Percentiles rank a stretch among this genome's conserved stretches.
These are phyloP conservation scores for Brachionus sp. DNA, from an alignment of 1,140 invertebrate species.

Conservation along the genomic window DNA sequence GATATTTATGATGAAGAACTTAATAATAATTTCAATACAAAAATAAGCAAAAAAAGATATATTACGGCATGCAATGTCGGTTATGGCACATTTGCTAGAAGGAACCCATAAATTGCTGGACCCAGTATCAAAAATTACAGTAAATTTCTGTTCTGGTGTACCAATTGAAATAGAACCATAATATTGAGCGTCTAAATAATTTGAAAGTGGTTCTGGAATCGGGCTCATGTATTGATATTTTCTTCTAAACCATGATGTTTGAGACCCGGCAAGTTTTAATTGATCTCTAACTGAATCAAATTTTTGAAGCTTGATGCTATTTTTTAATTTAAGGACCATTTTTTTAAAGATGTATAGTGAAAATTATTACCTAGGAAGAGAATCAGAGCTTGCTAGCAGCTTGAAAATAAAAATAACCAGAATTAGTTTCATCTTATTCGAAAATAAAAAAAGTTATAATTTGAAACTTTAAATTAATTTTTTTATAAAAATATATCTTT, in stretches of 20 bases:
- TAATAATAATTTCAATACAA: constrained; percentile 57
- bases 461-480: not conserved
- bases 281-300: constrained; percentile 25
- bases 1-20: constrained; percentile 83
- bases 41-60: constrained; percentile 44
- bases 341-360: not conserved
- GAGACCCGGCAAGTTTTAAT: not conserved
- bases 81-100: constrained; percentile 78
- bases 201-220: not conserved
- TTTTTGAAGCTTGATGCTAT: constrained; percentile 33
- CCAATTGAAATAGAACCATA: constrained; percentile 90
- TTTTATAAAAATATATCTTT: no score
- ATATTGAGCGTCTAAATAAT: constrained; percentile 73
- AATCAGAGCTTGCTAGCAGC: not conserved
- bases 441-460: no score
- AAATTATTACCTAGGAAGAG: not conserved
- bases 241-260: constrained; percentile 2
- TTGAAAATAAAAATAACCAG: not conserved
- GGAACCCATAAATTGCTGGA: constrained; percentile 98
- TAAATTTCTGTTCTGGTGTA: constrained; percentile 84
- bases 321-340: not conserved
- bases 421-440: not conserved
- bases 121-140: constrained; percentile 92
- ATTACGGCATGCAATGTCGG: constrained; percentile 91
- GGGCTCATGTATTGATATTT: constrained; percentile 14